These are phyloP conservation scores for Euwallacea fornicatus DNA, from an alignment of 1,140 invertebrate species.

Conservation along the genomic window DNA sequence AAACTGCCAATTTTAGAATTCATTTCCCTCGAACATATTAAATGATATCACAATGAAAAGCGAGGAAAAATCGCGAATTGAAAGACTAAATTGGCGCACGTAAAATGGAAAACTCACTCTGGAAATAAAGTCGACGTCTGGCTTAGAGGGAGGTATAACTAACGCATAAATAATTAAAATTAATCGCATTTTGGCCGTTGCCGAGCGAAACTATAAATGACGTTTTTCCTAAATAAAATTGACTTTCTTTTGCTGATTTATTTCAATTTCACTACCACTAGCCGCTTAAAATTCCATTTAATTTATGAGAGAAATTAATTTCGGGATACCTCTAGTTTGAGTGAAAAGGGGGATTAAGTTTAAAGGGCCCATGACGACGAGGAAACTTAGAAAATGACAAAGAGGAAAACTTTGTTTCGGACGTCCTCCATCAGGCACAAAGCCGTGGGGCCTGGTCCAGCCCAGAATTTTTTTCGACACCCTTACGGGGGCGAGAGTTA, in stretches of 20 bases:
- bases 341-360: too few species aligned
- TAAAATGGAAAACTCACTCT: constrained; percentile 17
- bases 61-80: constrained; percentile 21
- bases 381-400: too few species aligned
- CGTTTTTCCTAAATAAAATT: constrained; percentile 1
- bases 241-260: neutral
- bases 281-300: too few species aligned
- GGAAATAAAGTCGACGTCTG: constrained; percentile 38
- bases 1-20: constrained; percentile 20
- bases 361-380: too few species aligned
- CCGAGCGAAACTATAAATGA: constrained; percentile 2
- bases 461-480: too few species aligned
- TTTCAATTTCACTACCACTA: neutral
- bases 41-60: constrained; percentile 27
- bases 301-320: too few species aligned
- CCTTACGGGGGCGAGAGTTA: too few species aligned
- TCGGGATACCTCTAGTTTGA: too few species aligned
- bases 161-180: constrained; percentile 45
- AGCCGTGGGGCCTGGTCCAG: too few species aligned
- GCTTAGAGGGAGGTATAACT: constrained; percentile 20
- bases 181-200: constrained; percentile 36
- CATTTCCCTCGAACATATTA: constrained; percentile 24
- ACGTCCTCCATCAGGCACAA: too few species aligned
- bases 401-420: too few species aligned
- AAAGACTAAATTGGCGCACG: constrained; percentile 18